These are phyloP conservation scores for Chironomus riparius DNA, from an alignment of 2,888 invertebrate genomes.

Conservation along the genomic window DNA sequence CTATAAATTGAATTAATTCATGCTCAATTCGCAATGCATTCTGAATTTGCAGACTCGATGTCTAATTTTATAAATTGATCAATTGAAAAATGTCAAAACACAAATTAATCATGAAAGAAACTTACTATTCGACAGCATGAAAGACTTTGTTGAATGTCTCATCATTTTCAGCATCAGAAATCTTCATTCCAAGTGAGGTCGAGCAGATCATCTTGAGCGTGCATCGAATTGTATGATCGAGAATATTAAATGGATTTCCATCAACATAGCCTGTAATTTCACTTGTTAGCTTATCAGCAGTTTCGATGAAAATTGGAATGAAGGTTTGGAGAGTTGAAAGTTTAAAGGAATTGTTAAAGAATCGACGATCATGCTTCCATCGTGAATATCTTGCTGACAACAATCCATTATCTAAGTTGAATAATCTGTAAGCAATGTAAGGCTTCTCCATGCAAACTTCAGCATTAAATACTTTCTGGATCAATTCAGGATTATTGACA, in stretches of 20 bases:
- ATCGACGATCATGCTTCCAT: slow-evolving; percentile 32
- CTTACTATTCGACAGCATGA: slow-evolving; percentile 23
- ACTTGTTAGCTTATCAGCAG: slow-evolving; percentile 18
- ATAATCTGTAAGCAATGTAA: slow-evolving; percentile 18
- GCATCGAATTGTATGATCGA: slow-evolving; percentile 25
- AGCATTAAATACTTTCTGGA: slow-evolving; percentile 20
- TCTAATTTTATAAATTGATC: too few species aligned
- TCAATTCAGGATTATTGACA: slow-evolving; percentile 17
- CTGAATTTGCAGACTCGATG: neutral
- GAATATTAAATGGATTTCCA: slow-evolving; percentile 24
- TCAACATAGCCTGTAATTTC: slow-evolving; percentile 13
- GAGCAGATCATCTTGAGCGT: slow-evolving; percentile 28
- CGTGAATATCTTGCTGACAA: neutral
- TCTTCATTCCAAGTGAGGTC: slow-evolving; percentile 21
- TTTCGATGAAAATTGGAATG: slow-evolving; percentile 32
- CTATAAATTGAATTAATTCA: neutral
- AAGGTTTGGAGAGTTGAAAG: slow-evolving; percentile 31
- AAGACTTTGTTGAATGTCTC: slow-evolving; percentile 22
- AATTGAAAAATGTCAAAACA: too few species aligned
- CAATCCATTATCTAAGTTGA: slow-evolving; percentile 20
- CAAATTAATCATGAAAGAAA: neutral
- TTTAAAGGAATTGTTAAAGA: slow-evolving; percentile 32
- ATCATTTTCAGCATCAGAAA: slow-evolving; percentile 13
- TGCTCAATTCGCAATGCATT: neutral
- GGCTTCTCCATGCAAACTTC: slow-evolving; percentile 22